Percentiles rank a stretch among this genome's conserved stretches.
Evolutionary conservation across 2,113 vertebrate genomes (phyloP).

Genomic region (Neoarius graeffei): DNA sequence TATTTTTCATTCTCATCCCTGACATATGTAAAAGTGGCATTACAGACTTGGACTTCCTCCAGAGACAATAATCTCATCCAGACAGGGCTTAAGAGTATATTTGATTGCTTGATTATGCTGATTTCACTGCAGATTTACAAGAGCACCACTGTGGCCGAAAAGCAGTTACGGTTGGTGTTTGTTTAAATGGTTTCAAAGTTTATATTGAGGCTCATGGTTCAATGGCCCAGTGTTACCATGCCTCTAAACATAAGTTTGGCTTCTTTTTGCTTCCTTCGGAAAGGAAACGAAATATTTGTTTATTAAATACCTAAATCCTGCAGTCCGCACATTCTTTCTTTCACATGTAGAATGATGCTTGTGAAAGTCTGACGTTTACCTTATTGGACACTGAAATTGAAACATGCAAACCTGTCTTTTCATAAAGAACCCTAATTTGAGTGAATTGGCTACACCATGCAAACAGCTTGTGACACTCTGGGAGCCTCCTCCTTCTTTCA

Average conservation of each 20-base stretch:
- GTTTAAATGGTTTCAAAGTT: constrained; percentile 23
- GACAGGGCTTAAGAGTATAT: background rate
- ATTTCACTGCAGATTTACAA: background rate
- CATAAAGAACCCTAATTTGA: constrained; percentile 37
- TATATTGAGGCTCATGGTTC: background rate
- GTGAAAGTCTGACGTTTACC: background rate
- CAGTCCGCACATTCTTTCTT: constrained; percentile 15
- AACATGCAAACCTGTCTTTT: constrained; percentile 49
- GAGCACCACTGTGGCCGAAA: background rate
- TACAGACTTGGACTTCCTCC: background rate
- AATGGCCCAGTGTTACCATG: constrained; percentile 18
- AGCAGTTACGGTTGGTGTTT: constrained; percentile 26
- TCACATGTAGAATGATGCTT: background rate
- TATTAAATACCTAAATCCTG: background rate
- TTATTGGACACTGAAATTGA: constrained; percentile 56
- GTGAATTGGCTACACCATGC: background rate
- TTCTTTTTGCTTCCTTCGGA: background rate
- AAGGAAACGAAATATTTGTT: constrained; percentile 6
- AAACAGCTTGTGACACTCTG: background rate
- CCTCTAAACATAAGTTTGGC: constrained; percentile 30
- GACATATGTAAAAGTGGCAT: background rate
- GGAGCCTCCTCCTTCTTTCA: no score
- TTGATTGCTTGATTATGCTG: background rate
- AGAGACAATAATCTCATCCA: background rate
- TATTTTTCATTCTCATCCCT: no score